A percentile compares a stretch with the other conserved stretches of the same genome.
These are phyloP conservation scores for Drosophila vallismaia DNA, from an alignment of 2,888 invertebrate species.

Conservation along the genomic window DNA sequence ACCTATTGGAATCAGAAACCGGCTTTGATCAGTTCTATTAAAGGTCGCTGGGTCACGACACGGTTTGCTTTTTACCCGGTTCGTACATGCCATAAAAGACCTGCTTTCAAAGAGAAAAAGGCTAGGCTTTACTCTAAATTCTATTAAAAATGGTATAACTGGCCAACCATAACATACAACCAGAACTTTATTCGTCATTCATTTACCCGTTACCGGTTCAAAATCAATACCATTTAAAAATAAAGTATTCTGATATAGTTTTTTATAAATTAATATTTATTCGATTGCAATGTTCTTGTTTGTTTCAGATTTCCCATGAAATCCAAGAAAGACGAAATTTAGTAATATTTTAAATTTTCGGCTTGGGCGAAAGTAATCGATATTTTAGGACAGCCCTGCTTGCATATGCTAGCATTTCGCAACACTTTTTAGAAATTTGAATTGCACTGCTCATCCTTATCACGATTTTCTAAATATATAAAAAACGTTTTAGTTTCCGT, in stretches of 20 bases:
- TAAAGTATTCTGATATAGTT: not conserved
- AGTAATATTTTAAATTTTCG: not conserved
- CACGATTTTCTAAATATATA: not conserved
- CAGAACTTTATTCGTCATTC: too few relatives aligned
- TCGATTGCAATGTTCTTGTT: not conserved
- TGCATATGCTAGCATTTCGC: not conserved
- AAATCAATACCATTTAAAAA: slow-evolving; percentile 32
- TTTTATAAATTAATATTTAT: not conserved
- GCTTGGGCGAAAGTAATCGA: not conserved
- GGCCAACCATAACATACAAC: too few relatives aligned
- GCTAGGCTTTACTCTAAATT: too few relatives aligned
- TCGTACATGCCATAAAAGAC: too few relatives aligned
- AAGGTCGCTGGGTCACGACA: too few relatives aligned
- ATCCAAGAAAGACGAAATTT: not conserved
- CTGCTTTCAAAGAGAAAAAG: too few relatives aligned
- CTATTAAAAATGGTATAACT: too few relatives aligned
- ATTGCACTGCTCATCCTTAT: not conserved
- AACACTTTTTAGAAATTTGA: not conserved
- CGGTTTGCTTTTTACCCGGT: too few relatives aligned
- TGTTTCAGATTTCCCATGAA: not conserved
- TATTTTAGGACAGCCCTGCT: not conserved
- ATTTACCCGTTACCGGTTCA: not conserved
- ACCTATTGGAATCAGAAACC: too few relatives aligned
- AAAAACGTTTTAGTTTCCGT: not conserved
- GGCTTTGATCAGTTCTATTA: too few relatives aligned